Evolutionary conservation across 1,140 invertebrate species (phyloP).

Genomic region (Cylas formicarius): DNA sequence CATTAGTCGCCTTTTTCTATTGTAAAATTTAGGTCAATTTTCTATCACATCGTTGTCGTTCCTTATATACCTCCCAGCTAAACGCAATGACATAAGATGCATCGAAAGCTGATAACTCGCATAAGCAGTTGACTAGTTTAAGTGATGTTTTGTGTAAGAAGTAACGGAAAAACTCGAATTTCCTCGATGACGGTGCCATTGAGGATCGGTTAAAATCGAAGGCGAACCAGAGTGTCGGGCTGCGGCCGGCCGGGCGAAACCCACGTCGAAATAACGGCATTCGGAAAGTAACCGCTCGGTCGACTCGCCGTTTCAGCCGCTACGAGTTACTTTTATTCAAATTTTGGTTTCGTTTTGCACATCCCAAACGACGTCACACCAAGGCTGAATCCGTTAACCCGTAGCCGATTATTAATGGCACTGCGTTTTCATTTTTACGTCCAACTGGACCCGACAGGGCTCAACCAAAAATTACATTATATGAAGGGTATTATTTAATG

Average conservation of each 20-base stretch:
- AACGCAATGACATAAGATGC: neutral
- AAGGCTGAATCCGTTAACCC: slow-evolving; percentile 14
- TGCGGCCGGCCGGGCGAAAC: neutral
- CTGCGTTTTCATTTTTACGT: too few relatives aligned
- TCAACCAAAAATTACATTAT: too few relatives aligned
- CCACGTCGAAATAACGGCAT: slow-evolving; percentile 13
- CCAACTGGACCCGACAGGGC: too few relatives aligned
- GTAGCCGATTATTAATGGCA: too few relatives aligned
- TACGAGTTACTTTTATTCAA: slow-evolving; percentile 25
- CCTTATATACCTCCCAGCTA: neutral
- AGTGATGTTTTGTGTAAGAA: neutral
- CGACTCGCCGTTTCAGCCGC: slow-evolving; percentile 6
- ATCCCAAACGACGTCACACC: slow-evolving; percentile 22
- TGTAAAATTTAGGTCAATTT: too few relatives aligned
- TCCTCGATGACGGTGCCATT: neutral
- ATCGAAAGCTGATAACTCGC: neutral
- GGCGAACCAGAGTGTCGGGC: neutral
- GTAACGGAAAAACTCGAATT: neutral
- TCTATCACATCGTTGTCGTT: too few relatives aligned
- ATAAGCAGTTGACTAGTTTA: neutral
- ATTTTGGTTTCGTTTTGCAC: slow-evolving; percentile 25
- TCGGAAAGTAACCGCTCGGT: slow-evolving; percentile 22
- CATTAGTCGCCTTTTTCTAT: too few relatives aligned
- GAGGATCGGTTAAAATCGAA: neutral
- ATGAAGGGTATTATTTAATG: too few relatives aligned